Evolutionary conservation across 2,797 vertebrate species (phyloP).

Genomic region (Thamnophis elegans): DNA sequence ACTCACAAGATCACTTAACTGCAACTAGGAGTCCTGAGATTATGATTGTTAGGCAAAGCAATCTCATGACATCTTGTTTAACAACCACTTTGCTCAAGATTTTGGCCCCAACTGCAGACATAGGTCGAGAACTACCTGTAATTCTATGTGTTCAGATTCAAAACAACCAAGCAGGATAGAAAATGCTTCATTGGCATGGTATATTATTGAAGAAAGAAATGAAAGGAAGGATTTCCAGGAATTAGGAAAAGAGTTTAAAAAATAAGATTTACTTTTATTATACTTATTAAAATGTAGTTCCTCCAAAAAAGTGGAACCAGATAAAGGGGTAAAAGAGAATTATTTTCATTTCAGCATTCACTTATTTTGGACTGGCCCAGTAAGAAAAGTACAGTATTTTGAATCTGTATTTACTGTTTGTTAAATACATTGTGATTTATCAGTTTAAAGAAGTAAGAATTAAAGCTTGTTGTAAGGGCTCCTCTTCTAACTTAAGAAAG

Average conservation of each 20-base stretch:
- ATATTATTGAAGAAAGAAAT: not conserved
- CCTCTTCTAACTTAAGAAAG: no score
- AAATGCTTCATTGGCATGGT: not conserved
- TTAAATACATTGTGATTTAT: conserved; percentile 51
- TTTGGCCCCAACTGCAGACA: no score
- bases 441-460: conserved; percentile 46
- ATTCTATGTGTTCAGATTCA: not conserved
- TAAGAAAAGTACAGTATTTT: conserved; percentile 1
- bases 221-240: not conserved
- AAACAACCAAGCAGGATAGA: not conserved
- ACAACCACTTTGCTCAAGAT: no score
- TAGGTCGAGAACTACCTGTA: not conserved
- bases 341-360: not conserved
- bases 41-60: no score
- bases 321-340: not conserved
- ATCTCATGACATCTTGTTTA: no score
- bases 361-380: not conserved
- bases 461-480: not conserved
- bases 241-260: not conserved
- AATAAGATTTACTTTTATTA: not conserved
- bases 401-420: conserved; percentile 12
- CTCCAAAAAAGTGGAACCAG: not conserved
- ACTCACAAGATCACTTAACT: no score
- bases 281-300: not conserved
- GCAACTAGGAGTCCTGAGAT: no score